A percentile compares a stretch with the other conserved stretches of the same genome.
These are phyloP conservation scores for Lepisosteus osseus DNA, from an alignment of 2,113 vertebrate genomes.

Conservation along the genomic window DNA sequence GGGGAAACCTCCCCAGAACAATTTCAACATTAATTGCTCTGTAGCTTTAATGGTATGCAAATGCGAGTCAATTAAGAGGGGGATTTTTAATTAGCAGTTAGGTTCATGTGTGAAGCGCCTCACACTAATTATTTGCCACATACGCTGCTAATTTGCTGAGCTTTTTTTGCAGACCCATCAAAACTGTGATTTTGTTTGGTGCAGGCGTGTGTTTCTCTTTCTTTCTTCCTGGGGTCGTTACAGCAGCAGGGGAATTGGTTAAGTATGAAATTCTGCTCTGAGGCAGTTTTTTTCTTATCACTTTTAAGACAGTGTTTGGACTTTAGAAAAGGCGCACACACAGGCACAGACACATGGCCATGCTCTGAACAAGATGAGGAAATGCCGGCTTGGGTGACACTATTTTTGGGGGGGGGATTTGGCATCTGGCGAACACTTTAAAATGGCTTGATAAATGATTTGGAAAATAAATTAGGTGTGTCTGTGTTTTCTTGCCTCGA, in stretches of 20 bases:
- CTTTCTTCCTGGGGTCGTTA: constrained; percentile 2
- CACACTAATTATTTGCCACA: constrained; percentile 82
- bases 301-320: constrained; percentile 7
- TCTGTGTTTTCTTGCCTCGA: constrained; percentile 29
- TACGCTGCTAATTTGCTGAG: constrained; percentile 76
- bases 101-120: constrained; percentile 79
- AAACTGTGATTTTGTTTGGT: constrained; percentile 63
- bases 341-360: not conserved
- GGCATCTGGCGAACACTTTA: constrained; percentile 30
- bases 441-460: constrained; percentile 25
- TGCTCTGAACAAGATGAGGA: not conserved
- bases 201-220: not conserved
- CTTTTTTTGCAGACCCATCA: constrained; percentile 65
- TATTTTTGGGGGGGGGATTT: constrained; percentile 3
- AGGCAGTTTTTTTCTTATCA: constrained; percentile 1
- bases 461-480: constrained; percentile 38
- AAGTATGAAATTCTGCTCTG: not conserved
- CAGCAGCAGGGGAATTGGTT: constrained; percentile 9
- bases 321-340: not conserved
- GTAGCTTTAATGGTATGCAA: constrained; percentile 71
- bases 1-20: constrained; percentile 39
- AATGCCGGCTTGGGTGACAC: constrained; percentile 19
- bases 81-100: constrained; percentile 84
- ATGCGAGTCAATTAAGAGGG: constrained; percentile 80
- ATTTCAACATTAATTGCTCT: constrained; percentile 33